Evolutionary conservation across 2,797 vertebrate genomes (phyloP).

Genomic region (Steatocranus sp.): DNA sequence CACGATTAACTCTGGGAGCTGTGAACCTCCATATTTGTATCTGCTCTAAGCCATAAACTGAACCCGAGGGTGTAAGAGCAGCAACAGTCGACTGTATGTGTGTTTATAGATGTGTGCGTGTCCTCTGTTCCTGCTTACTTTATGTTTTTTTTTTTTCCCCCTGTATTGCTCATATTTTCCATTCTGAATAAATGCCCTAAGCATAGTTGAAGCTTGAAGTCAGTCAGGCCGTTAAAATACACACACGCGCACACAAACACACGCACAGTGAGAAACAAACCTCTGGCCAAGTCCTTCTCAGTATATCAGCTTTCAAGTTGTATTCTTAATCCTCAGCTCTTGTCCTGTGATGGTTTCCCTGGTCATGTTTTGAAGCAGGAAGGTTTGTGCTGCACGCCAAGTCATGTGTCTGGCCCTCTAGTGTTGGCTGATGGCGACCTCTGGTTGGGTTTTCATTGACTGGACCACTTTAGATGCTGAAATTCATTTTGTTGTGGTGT

Average conservation of each 20-base stretch:
- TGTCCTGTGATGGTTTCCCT: constrained; percentile 10
- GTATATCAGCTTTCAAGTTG: constrained; percentile 13
- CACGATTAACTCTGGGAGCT: constrained; percentile 31
- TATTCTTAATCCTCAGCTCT: constrained; percentile 5
- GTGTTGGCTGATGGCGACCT: not conserved
- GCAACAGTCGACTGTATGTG: constrained; percentile 9
- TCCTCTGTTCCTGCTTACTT: constrained; percentile 45
- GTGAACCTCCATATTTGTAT: constrained; percentile 40
- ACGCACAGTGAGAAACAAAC: constrained; percentile 12
- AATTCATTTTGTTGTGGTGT: not conserved
- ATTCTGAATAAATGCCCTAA: constrained; percentile 58
- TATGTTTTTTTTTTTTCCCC: constrained; percentile 6
- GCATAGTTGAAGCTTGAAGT: constrained; percentile 63
- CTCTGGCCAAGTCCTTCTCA: not conserved
- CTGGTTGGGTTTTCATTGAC: constrained; percentile 15
- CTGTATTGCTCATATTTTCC: constrained; percentile 71
- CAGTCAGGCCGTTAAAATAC: constrained; percentile 26
- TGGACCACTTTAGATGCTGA: not conserved
- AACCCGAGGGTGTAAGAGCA: constrained; percentile 31
- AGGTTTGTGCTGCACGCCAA: not conserved
- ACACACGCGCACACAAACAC: not conserved
- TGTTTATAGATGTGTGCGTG: constrained; percentile 12
- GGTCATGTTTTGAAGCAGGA: constrained; percentile 19
- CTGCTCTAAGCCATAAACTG: constrained; percentile 49
- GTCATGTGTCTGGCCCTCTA: not conserved